Evolutionary conservation across 2,888 invertebrate species (phyloP).

Genomic region (Alloscopus bannaensis): DNA sequence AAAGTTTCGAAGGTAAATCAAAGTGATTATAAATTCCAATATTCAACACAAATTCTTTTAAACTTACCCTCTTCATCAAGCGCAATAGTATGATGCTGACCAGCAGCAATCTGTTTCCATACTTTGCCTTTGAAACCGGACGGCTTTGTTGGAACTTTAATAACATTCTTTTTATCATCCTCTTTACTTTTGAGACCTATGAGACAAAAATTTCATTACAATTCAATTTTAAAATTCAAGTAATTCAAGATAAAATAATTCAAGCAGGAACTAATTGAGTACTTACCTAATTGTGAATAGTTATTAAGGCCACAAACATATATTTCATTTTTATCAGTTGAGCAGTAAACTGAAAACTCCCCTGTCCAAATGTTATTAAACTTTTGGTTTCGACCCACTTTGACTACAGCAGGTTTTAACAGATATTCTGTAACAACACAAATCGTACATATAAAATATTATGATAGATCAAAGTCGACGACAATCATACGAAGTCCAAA

Average conservation of each 20-base stretch:
- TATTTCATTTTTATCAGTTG: conserved; percentile 82
- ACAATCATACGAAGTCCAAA: neutral
- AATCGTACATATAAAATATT: conserved; percentile 5
- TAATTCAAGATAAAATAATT: neutral
- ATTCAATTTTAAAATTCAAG: neutral
- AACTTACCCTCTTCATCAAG: conserved; percentile 80
- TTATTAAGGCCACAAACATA: conserved; percentile 96
- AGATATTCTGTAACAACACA: conserved; percentile 78
- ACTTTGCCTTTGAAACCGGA: conserved; percentile 76
- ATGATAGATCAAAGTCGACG: neutral
- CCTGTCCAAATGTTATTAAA: conserved; percentile 93
- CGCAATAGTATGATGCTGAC: conserved; percentile 93
- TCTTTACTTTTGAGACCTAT: neutral
- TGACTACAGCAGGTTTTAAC: conserved; percentile 79
- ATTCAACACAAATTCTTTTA: neutral
- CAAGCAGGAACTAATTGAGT: neutral
- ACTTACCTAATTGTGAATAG: conserved; percentile 88
- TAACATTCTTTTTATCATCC: conserved; percentile 5
- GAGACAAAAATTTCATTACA: neutral
- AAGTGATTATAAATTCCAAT: neutral
- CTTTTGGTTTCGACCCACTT: conserved; percentile 78
- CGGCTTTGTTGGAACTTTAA: conserved; percentile 72
- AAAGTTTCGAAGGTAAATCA: conserved; percentile 1
- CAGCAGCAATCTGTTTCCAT: conserved; percentile 84
- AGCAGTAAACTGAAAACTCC: conserved; percentile 87